phyloP scores from a whole-genome alignment of 2,797 vertebrate genomes.

The Leuciscus waleckii region DNA sequence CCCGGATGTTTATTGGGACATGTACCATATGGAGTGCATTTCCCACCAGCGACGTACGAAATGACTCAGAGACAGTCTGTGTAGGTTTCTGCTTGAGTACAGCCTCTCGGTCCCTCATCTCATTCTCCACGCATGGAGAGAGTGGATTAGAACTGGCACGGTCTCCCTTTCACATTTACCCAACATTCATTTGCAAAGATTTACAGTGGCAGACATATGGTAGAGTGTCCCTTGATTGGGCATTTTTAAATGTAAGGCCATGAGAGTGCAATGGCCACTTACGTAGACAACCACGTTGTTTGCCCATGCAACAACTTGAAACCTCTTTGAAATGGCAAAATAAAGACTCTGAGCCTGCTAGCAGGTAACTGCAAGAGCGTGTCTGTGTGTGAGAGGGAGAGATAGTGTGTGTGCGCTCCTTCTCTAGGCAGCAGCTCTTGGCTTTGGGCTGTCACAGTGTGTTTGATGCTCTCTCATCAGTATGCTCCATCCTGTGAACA shows the following conservation, averaged over 20 bases:
- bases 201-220: constrained; percentile 36
- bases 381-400: constrained; percentile 30
- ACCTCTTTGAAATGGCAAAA: constrained; percentile 16
- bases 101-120: constrained; percentile 49
- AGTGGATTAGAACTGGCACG: constrained; percentile 35
- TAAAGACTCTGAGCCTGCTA: background rate
- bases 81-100: constrained; percentile 44
- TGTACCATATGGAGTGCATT: constrained; percentile 44
- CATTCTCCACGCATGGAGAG: constrained; percentile 50
- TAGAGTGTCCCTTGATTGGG: background rate
- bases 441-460: constrained; percentile 55
- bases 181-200: constrained; percentile 20
- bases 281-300: background rate
- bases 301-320: constrained; percentile 11
- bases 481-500: constrained; percentile 51
- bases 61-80: constrained; percentile 50
- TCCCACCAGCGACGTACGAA: constrained; percentile 45
- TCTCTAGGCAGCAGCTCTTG: constrained; percentile 47
- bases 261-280: background rate
- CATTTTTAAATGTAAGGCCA: background rate
- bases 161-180: constrained; percentile 43
- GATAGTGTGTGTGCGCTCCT: background rate
- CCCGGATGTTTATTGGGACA: constrained; percentile 16
- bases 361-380: constrained; percentile 18
- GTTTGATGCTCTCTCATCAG: constrained; percentile 59